Evolutionary conservation across 1,140 invertebrate genomes (phyloP).

Genomic region (Plutomurus gul): DNA sequence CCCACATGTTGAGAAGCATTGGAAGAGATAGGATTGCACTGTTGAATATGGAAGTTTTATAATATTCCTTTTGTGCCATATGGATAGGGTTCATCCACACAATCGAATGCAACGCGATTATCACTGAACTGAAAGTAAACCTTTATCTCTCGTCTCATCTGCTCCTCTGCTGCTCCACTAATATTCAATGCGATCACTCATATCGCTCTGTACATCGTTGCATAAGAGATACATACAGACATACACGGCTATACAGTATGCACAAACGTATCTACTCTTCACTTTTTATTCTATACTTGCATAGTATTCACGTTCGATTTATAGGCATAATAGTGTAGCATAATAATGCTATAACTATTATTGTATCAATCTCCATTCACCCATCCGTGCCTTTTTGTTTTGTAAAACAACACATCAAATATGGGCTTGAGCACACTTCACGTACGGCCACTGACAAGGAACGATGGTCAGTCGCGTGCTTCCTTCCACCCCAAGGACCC

Average conservation of each 20-base stretch:
- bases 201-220: not conserved
- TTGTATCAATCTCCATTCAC: too few relatives aligned
- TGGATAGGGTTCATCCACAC: slow-evolving; percentile 13
- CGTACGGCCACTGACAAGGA: slow-evolving; percentile 9
- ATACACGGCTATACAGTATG: too few relatives aligned
- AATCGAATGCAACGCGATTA: slow-evolving; percentile 20
- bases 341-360: too few relatives aligned
- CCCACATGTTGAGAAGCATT: too few relatives aligned
- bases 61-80: too few relatives aligned
- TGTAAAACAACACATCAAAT: slow-evolving; percentile 25
- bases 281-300: slow-evolving; percentile 1
- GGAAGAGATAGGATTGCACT: too few relatives aligned
- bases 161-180: not conserved
- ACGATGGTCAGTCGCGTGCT: not conserved
- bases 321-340: too few relatives aligned
- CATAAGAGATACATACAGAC: too few relatives aligned
- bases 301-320: too few relatives aligned
- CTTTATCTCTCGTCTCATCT: slow-evolving; percentile 26
- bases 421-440: slow-evolving; percentile 3
- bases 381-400: slow-evolving; percentile 22
- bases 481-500: not conserved
- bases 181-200: slow-evolving; percentile 1
- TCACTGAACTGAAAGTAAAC: slow-evolving; percentile 27
- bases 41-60: too few relatives aligned
- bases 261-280: not conserved